Evolutionary conservation across 2,113 vertebrate species (phyloP).

Genomic region (Oryzias melastigma): DNA sequence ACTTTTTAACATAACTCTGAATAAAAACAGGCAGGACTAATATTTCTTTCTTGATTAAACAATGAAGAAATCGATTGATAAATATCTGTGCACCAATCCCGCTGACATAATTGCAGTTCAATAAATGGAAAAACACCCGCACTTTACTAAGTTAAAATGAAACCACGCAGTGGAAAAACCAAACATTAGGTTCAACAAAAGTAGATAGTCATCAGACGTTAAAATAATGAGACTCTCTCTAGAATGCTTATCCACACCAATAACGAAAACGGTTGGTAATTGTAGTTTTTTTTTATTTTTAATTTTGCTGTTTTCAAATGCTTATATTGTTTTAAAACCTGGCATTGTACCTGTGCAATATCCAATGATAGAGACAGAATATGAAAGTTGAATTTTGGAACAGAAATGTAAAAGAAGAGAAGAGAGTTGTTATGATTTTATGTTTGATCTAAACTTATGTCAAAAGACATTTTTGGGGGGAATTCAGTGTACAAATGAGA

Average conservation of each 20-base stretch:
- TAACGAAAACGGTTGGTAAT: conserved; percentile 35
- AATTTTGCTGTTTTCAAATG: conserved; percentile 22
- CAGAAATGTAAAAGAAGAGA: conserved; percentile 2
- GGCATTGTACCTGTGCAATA: conserved; percentile 6
- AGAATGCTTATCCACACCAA: conserved; percentile 23
- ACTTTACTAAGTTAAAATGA: conserved; percentile 31
- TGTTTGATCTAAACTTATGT: not conserved
- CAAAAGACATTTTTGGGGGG: not conserved
- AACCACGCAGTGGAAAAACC: conserved; percentile 29
- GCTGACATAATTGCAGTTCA: conserved; percentile 18
- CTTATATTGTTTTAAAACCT: conserved; percentile 19
- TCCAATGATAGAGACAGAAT: conserved; percentile 6
- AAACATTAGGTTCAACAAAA: conserved; percentile 32
- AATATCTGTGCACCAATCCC: too few relatives aligned
- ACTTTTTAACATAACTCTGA: too few relatives aligned
- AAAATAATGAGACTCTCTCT: conserved; percentile 27
- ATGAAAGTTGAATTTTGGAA: not conserved
- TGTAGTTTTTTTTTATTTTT: conserved; percentile 11
- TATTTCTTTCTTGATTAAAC: too few relatives aligned
- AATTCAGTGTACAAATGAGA: conserved; percentile 7
- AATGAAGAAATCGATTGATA: too few relatives aligned
- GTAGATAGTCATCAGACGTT: conserved; percentile 48
- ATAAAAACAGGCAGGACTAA: too few relatives aligned
- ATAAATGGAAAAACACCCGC: conserved; percentile 21
- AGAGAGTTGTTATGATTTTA: not conserved